Evolutionary conservation across 2,113 vertebrate genomes (phyloP), one percentile per base, ranked within the genome.

Genomic region (Eleginops maclovinus): DNA sequence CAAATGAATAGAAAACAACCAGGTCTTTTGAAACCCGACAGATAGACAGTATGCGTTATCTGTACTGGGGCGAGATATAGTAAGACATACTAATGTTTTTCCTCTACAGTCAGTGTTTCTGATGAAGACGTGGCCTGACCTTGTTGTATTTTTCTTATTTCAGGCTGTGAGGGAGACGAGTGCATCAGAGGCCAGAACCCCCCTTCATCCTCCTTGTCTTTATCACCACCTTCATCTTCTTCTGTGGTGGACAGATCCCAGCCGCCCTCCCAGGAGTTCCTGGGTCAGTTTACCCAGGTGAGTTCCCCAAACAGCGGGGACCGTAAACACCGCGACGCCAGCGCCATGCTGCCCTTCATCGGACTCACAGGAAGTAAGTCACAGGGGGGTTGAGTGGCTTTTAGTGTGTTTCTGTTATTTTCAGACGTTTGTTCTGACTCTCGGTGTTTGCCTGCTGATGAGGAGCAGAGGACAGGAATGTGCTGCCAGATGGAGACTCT

Each of bases 291-390:
- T 47, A 54, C 83, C 50, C 87, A 89, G 71, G 80, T 87, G 76
- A 70, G 17, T 56, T 82, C 79, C 0, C 60, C 86, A 75, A 92
- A 88, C 76, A 43, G 56, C 4, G 85, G 85, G 4, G 91, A 91
- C 70, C 90, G 73, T 61, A 91, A 90, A 87, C 90, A 91, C 85
- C 86, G 86, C 0, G 89, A 90, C 16, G 89, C 88, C 77, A 60
- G 82, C 21, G 90, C 85, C 0, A 82, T 89, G 9, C 74, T 91
- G 75, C 91, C 91, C 54, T 93, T 93, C 89, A 68, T 92, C 51
- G 91, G 91, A 60, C 90, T 93, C 59, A 92, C 91, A 28, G 22
- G 43, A 0, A 0, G 17, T 0, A 2, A 16, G 13, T 47, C 47
- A 17, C n/a, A 12, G 12, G n/a, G 0, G 1, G 4, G 9, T 4